Base-by-base conservation (phyloP, 2,888 invertebrate genomes). In the Lordiphosa fenestrarum region DNA sequence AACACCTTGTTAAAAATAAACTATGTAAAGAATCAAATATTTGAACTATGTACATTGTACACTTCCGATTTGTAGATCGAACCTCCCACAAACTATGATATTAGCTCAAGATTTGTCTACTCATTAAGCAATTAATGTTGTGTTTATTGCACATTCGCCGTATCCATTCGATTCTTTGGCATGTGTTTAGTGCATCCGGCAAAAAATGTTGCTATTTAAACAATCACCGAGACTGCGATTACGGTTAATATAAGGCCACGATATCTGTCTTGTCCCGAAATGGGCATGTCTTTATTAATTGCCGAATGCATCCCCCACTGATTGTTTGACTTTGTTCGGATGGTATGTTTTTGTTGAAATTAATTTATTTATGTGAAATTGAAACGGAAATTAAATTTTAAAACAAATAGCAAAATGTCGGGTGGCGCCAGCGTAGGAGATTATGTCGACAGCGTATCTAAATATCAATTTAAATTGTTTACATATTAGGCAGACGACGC, bases 351-450 rank as follows among this genome's bases (percentile, higher is more conserved):
- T 25, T 40, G 54, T 52, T 57, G 53, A 56, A 73, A 74, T 73
- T 71, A 84, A 77, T 84, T 87, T 83, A 84, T 87, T 87, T 87
- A 80, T 86, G 74, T 73, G 73, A 75, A 75, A 82, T 80, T 86
- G 86, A 87, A 87, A 86, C 88, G 87, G 87, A 87, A 88, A 88
- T 86, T 87, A 87, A 83, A 81, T 85, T 84, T 77, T 71, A 76
- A 83, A 83, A 83, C 73, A 77, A 86, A 77, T 74, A 69, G 72
- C 70, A 55, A 61, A 57, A 52, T 44, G 33, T 44, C 15, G 12
- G 15, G 13, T 44, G 86, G 88, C 88, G 86, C 86, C 86, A 86
- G 81, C 73, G 86, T 86, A 77, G 86, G 58, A 56, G 66, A 73
- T 51, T 57, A 58, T 49, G 54, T 52, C 63, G 71, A 74, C 84